Evolutionary conservation across 2,113 vertebrate species (phyloP), one percentile per base, ranked within the genome.

Genomic region (Geococcyx californianus): DNA sequence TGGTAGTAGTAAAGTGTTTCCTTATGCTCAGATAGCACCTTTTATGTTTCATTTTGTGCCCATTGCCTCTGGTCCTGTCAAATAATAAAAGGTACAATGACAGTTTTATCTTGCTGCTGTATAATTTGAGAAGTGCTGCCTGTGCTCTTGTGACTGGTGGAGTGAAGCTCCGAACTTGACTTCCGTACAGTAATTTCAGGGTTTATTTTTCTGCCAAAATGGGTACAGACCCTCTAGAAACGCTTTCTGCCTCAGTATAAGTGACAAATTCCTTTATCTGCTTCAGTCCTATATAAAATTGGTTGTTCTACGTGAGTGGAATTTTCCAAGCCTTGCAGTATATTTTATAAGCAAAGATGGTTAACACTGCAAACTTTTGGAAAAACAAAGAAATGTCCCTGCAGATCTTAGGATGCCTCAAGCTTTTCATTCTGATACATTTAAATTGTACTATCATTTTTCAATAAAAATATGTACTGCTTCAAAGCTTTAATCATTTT

Each of bases 271-370:
- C n/a, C n/a, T n/a, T n/a, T n/a, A n/a, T n/a, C n/a, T n/a, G n/a
- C 29, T 8, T 87, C 55, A 73, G 23, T 82, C 58, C 23, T 19
- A 4, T 80, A 80, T 29, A 67, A 79, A 93, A 91, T 86, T 67
- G 66, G 56, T 93, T 58, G 28, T 45, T 33, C 8, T 87, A 1
- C 44, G 17, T 51, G 14, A 86, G 21, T 77, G 87, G 51, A 93
- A 77, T 80, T 88, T 93, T 90, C 72, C 79, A 88, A 67, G 55
- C 26, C 26, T 70, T 12, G 25, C 21, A 55, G 20, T 69, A 1
- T 89, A 29, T 90, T 89, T 93, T 76, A 60, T 84, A 83, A 70
- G 12, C 51, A 70, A 89, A 79, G 31, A 58, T 49, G 42, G 38
- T 9, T n/a, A 87, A 36, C 38, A 13, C 20, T 93, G 44, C 25